These are phyloP conservation scores for Phaetusa simplex DNA, from an alignment of 2,113 vertebrate genomes.

Conservation along the genomic window DNA sequence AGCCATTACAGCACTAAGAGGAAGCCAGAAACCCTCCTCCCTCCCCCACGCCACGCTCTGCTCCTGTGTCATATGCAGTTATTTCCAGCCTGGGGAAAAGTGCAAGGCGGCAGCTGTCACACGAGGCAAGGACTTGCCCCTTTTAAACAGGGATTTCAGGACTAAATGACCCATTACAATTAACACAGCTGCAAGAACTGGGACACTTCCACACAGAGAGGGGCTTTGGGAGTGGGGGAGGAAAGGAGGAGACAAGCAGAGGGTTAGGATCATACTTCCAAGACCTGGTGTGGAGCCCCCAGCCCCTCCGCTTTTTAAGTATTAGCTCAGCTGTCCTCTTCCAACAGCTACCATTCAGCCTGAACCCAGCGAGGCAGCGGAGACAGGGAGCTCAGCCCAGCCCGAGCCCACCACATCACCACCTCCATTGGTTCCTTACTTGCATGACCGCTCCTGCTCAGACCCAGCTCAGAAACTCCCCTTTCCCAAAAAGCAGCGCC, in stretches of 20 bases:
- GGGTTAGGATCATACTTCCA: neutral
- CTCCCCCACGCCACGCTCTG: constrained; percentile 5
- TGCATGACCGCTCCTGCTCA: accelerated
- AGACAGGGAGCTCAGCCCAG: neutral
- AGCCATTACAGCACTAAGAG: constrained; percentile 36
- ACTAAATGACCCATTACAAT: constrained; percentile 73
- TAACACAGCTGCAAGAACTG: constrained; percentile 71
- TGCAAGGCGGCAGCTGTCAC: constrained; percentile 64
- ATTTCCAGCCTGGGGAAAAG: constrained; percentile 70
- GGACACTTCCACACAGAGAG: constrained; percentile 56
- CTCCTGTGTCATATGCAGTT: constrained; percentile 66
- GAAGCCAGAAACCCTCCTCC: constrained; percentile 48
- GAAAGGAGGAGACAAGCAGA: neutral
- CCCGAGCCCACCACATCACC: neutral
- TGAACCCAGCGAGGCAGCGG: neutral
- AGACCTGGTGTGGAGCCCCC: neutral
- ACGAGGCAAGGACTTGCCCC: constrained; percentile 43
- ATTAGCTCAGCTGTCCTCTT: neutral
- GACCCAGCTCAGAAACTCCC: neutral
- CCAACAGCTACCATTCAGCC: neutral
- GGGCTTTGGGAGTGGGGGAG: constrained; percentile 18
- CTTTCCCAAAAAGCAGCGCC: neutral
- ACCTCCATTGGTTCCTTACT: neutral
- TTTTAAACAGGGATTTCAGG: constrained; percentile 66
- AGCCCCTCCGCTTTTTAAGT: neutral